Percentiles rank a stretch among this genome's conserved stretches.
These are phyloP conservation scores for Thecophora atra DNA, from an alignment of 2,888 invertebrate species.

Conservation along the genomic window DNA sequence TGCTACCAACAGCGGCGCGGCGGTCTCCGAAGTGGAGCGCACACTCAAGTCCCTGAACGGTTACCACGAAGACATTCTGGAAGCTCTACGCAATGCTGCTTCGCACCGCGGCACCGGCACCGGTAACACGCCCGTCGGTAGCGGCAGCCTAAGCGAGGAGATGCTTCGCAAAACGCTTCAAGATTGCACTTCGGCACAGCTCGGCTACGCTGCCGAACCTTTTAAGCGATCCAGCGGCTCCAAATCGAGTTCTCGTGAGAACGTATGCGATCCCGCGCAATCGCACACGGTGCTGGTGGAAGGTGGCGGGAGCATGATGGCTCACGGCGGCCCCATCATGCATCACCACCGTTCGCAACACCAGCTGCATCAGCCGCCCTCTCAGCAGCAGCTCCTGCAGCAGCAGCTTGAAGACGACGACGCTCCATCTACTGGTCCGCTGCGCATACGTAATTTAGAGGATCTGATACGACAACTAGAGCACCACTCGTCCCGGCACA, in stretches of 20 bases:
- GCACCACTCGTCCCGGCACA: conserved; percentile 85
- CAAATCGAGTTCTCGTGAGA: conserved; percentile 75
- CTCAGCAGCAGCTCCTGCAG: conserved; percentile 63
- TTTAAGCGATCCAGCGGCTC: conserved; percentile 71
- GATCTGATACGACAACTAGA: conserved; percentile 89
- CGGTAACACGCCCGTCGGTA: conserved; percentile 72
- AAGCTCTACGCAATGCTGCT: conserved; percentile 87
- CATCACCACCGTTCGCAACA: conserved; percentile 61
- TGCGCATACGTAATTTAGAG: conserved; percentile 89
- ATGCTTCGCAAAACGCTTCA: conserved; percentile 75
- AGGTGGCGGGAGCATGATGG: conserved; percentile 56
- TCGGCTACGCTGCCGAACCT: conserved; percentile 68
- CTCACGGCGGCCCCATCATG: conserved; percentile 64
- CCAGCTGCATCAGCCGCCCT: conserved; percentile 63
- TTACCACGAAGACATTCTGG: conserved; percentile 91
- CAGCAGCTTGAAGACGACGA: conserved; percentile 72
- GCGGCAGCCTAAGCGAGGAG: conserved; percentile 76
- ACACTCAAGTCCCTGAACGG: conserved; percentile 90
- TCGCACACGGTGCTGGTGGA: conserved; percentile 69
- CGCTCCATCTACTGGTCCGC: conserved; percentile 82
- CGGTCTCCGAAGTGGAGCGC: conserved; percentile 82
- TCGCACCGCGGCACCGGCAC: conserved; percentile 74
- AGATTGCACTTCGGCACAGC: conserved; percentile 68
- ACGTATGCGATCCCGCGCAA: conserved; percentile 77
- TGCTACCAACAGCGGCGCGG: conserved; percentile 69